These are phyloP conservation scores for Kobus ellipsiprymnus DNA, from an alignment of 2,113 vertebrate species.

Conservation along the genomic window DNA sequence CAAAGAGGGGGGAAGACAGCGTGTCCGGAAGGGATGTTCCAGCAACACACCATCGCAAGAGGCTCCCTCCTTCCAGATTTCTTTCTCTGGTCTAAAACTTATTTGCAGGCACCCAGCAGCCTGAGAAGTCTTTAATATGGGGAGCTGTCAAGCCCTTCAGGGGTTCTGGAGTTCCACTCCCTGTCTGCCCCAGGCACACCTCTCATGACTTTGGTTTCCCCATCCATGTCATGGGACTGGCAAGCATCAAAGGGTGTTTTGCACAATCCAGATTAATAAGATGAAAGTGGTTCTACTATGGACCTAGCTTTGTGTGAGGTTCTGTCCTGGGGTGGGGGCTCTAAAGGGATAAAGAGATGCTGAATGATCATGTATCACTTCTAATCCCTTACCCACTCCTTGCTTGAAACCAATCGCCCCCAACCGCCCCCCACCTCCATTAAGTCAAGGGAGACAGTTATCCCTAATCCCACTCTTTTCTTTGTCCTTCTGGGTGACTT, in stretches of 20 bases:
- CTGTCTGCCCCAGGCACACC: not conserved
- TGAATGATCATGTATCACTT: not conserved
- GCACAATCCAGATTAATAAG: not conserved
- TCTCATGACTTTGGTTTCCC: not conserved
- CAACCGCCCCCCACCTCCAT: not conserved
- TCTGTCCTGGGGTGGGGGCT: not conserved
- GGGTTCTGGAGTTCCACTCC: not conserved
- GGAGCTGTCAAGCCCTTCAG: not conserved
- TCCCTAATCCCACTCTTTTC: not conserved
- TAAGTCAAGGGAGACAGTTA: not conserved
- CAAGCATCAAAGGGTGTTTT: not conserved
- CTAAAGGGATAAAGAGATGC: not conserved
- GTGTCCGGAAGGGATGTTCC: constrained; percentile 56
- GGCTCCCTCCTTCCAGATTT: not conserved
- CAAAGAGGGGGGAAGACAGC: constrained; percentile 42
- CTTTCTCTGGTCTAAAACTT: not conserved
- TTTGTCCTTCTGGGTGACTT: not conserved
- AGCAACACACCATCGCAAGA: constrained; percentile 19
- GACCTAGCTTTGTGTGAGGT: not conserved
- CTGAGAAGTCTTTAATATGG: not conserved
- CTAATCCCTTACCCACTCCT: not conserved
- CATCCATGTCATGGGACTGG: not conserved
- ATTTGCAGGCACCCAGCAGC: not conserved
- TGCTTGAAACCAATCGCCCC: not conserved
- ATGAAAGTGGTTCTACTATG: not conserved